phyloP scores from a whole-genome alignment of 37 sponge, comb jelly and placozoan genomes.

The Petrosia ficiformis region DNA sequence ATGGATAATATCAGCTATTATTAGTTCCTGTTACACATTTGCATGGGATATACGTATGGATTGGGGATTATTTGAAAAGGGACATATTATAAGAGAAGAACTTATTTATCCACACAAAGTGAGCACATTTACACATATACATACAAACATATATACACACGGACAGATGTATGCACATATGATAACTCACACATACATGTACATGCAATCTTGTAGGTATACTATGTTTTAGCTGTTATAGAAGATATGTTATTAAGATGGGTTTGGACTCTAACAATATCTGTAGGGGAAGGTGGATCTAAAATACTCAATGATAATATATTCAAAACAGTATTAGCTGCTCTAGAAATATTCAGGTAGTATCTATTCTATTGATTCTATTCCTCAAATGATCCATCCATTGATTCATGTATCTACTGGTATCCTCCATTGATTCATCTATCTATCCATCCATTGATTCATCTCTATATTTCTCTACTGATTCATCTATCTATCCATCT shows the following conservation, averaged over 20 bases:
- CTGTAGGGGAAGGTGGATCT: slow-evolving; percentile 57
- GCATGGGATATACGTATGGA: slow-evolving; percentile 92
- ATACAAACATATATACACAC: neutral
- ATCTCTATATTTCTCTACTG: neutral
- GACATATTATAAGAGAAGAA: slow-evolving; percentile 58
- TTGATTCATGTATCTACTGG: neutral
- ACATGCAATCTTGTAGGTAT: slow-evolving; percentile 39
- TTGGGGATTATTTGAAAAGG: slow-evolving; percentile 81
- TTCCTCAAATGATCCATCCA: no score
- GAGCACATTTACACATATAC: neutral
- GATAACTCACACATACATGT: no score
- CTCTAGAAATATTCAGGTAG: slow-evolving; percentile 71
- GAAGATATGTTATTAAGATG: slow-evolving; percentile 64
- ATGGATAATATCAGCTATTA: slow-evolving; percentile 67
- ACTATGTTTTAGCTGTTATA: slow-evolving; percentile 68
- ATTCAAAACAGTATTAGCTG: slow-evolving; percentile 59
- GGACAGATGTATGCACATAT: no score
- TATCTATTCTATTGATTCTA: neutral
- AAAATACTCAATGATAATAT: slow-evolving; percentile 28
- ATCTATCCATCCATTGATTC: no score
- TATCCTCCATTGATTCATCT: neutral
- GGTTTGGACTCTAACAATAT: slow-evolving; percentile 82
- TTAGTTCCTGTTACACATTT: slow-evolving; percentile 82
- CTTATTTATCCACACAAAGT: slow-evolving; percentile 76
- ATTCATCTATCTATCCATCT: no score